Conservation (phyloP, 1,140 invertebrate genomes). For the Bombus consobrinus region DNA sequence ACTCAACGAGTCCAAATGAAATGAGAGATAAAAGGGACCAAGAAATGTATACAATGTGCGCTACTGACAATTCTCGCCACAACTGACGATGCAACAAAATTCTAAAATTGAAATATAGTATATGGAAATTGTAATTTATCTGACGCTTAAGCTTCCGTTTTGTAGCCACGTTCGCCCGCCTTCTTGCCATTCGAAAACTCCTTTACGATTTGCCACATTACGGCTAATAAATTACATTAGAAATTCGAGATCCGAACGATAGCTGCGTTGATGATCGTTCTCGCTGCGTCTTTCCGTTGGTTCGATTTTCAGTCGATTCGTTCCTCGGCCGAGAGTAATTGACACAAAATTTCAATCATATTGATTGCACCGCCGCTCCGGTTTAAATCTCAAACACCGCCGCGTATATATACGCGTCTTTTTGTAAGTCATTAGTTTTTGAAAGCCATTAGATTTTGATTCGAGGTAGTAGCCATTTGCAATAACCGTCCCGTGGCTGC, state of each 20-base stretch:
- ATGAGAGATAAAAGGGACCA: neutral
- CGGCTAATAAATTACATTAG: constrained; percentile 46
- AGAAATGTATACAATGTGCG: neutral
- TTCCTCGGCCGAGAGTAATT: neutral
- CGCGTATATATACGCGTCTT: neutral
- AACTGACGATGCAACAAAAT: constrained; percentile 22
- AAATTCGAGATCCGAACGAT: neutral
- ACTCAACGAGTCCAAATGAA: constrained; percentile 2
- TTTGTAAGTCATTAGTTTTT: constrained; percentile 15
- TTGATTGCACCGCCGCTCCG: neutral
- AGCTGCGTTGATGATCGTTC: no score
- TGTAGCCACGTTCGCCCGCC: neutral
- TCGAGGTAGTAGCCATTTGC: constrained; percentile 16
- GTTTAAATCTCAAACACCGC: neutral
- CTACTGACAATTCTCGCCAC: neutral
- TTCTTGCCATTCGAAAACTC: neutral
- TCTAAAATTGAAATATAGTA: constrained; percentile 48
- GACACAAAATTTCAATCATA: constrained; percentile 12
- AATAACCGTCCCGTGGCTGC: constrained; percentile 20
- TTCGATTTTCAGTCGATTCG: neutral
- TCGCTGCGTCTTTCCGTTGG: neutral
- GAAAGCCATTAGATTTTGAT: constrained; percentile 47
- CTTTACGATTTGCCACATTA: constrained; percentile 34
- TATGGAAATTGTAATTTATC: constrained; percentile 53
- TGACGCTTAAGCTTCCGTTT: constrained; percentile 52